Base-by-base conservation (phyloP, 2,888 invertebrate species). In the Hedya salicella region DNA sequence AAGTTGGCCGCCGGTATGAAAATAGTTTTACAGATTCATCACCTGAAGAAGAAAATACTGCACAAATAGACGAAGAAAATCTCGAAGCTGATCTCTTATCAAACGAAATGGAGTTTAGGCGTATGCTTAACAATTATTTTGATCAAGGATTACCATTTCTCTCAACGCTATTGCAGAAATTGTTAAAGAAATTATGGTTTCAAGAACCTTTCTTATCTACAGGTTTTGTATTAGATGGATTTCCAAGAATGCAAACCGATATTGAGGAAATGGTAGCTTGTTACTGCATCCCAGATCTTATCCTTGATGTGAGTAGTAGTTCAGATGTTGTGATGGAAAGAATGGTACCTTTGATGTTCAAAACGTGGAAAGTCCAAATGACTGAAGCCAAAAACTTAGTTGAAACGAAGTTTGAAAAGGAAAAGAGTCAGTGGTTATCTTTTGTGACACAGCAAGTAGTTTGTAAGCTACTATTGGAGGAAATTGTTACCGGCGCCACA, bases 151-250 rank as follows among this genome's bases (percentile, higher is more conserved):
- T 83, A 16, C 83, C 89, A n/a, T 75, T 95, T 19, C 79, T 93
- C 9, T 75, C 91, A 0, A 70, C 78, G 19, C 79, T 93, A 14
- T 77, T 93, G 72, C 85, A 88, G 64, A 87, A 87, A 71, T 71
- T 93, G 39, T 73, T 94, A 32, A 80, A 80, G 25, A 86, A 81
- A 32, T 81, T 93, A 30, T 95, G 94, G 94, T 93, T 92, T 74
- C 77, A 91, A 56, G 79, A 89, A 56, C 93, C 94, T 0, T 92
- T 87, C 75, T 81, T 78, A 17, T 74, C 78, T 3, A 83, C 80
- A 16, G 95, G 95, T 4, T 88, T 95, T 76, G 86, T 95, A 44
- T 77, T 95, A 42, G 94, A 95, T 78, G 94, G 94, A 59, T 95
- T 94, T 83, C 95, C 95, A 8, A 93, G 88, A 78, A 79, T 93